Base-by-base conservation (phyloP, 53 echinoderm and acorn worm species). In the Echinarachnius parma region DNA sequence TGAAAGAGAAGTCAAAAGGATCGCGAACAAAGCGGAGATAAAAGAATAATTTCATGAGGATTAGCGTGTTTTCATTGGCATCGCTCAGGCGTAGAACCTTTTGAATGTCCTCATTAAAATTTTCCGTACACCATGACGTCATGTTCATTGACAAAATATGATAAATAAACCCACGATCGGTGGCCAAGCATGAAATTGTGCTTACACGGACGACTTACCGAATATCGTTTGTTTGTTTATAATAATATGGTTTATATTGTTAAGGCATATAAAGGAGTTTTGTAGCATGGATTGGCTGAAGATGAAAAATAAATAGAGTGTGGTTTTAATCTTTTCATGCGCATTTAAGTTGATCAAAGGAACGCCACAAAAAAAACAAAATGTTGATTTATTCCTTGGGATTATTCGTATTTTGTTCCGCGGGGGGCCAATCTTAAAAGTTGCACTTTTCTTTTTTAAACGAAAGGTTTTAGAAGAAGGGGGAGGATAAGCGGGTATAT, bases 131-230 rank as follows among this genome's bases (percentile, higher is more conserved):
- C 39, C 16, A 23, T 71, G 71, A 71, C 71, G 71, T 71, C 53
- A 71, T 34, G 27, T 34, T 34, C 55, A 35, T 35, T 53, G 53
- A 54, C n/a, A 54, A 53, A 54, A 54, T 71, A 71, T 71, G 53
- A 71, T 71, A 54, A 54, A 71, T 35, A 71, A 71, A 71, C 35
- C 34, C 34, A 33, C 22, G 71, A 54, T 54, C 54, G 71, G 71
- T 71, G 71, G 34, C 71, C 71, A 71, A 34, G 54, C 71, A 71
- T 71, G 71, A 71, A 71, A 71, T 71, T 71, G 71, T 71, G 71
- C 54, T 71, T 71, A 37, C 54, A 71, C 71, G 71, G 71, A 71
- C 54, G 71, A 37, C 5, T 71, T 34, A 27, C 35, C 35, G 71
- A n/a, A n/a, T n/a, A n/a, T n/a, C n/a, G n/a, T n/a, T n/a, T n/a